Evolutionary conservation across 2,113 vertebrate genomes (phyloP), one percentile per base, ranked within the genome.

Genomic region (Phalacrocorax brasilianus): DNA sequence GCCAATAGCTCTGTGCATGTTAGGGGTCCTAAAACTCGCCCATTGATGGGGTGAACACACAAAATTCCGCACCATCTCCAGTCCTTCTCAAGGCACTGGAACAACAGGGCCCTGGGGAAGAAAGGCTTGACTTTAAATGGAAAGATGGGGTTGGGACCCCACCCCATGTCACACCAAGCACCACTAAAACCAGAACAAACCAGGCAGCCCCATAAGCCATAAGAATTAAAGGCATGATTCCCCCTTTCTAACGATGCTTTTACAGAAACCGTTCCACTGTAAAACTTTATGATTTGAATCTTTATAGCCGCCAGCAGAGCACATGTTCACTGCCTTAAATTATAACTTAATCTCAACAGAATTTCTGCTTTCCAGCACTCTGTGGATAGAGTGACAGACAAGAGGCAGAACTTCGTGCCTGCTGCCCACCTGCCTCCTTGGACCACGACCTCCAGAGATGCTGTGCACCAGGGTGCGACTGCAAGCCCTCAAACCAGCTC

Each of bases 231-330:
- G 97, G 97, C 98, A 98, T n/a, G 95, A 97, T 97, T 98, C 98
- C 97, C 96, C 97, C 97, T 97, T 98, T 98, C 98, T 98, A 98
- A 98, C 82, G 97, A 98, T 96, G 98, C 98, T 98, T 98, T 98
- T 98, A 98, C 97, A 98, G 98, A 98, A 98, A 98, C 98, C 87
- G 93, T 98, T 98, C 98, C 98, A 98, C 97, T 98, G 98, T 98
- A 98, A 98, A 98, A 98, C 98, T 98, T 98, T 98, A 98, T 98
- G 98, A 98, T 98, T 98, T 98, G 98, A 97, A 98, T 98, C 98
- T 98, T 98, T 98, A 98, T 98, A 98, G 98, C 98, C 28, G 95
- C 97, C 97, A 98, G 98, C 97, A 98, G 97, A 98, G 98, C 98
- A 98, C 98, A 98, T 98, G 98, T 98, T 98, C 98, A 95, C 97